Conservation (phyloP, 2,888 invertebrate genomes). For the Panopea generosa region DNA sequence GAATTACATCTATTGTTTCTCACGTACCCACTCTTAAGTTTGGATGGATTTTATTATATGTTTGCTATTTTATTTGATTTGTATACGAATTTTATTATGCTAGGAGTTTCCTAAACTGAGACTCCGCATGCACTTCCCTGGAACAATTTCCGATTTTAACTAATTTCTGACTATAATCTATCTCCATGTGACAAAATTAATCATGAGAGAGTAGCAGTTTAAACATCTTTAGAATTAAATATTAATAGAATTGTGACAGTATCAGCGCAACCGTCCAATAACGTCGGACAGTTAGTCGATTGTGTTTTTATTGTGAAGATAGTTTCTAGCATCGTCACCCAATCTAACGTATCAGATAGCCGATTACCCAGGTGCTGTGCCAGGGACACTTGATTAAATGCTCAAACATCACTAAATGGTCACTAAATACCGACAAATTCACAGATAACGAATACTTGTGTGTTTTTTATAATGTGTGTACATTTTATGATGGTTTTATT, state of each 20-base stretch:
- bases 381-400: slow-evolving; percentile 29
- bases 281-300: slow-evolving; percentile 12
- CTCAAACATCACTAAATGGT: slow-evolving; percentile 41
- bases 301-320: neutral
- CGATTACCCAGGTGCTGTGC: slow-evolving; percentile 30
- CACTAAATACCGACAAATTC: slow-evolving; percentile 33
- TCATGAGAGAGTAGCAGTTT: slow-evolving; percentile 19
- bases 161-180: too few species aligned
- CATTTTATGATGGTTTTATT: slow-evolving; percentile 24
- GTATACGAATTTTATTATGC: too few species aligned
- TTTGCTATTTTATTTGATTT: too few species aligned
- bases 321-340: neutral
- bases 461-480: too few species aligned
- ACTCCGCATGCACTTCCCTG: too few species aligned
- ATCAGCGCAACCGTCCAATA: neutral
- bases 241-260: slow-evolving; percentile 27
- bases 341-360: slow-evolving; percentile 25
- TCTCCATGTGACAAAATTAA: slow-evolving; percentile 1
- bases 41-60: too few species aligned
- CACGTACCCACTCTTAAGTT: too few species aligned
- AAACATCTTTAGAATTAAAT: slow-evolving; percentile 25
- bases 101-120: too few species aligned
- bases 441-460: slow-evolving; percentile 24
- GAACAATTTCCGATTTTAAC: too few species aligned
- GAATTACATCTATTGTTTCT: too few species aligned